Evolutionary conservation across 2,113 vertebrate genomes (phyloP).

Genomic region (Thamnaconus septentrionalis): DNA sequence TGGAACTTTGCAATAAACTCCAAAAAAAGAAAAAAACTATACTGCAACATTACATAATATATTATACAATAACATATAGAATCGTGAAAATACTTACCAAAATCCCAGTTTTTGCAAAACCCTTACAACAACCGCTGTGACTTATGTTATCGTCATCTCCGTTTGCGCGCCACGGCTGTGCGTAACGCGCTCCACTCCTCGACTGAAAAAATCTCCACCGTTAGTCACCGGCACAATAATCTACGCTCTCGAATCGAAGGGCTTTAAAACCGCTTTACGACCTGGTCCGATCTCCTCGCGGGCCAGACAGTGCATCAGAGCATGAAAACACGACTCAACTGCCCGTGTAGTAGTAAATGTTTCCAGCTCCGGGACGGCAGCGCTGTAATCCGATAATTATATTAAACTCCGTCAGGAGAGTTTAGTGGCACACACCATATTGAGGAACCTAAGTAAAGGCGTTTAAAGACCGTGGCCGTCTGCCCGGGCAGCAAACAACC

Average conservation of each 20-base stretch:
- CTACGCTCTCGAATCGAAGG: conserved; percentile 2
- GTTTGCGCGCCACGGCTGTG: conserved; percentile 25
- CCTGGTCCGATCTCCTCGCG: not conserved
- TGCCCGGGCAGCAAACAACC: conserved; percentile 44
- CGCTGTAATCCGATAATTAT: conserved; percentile 77
- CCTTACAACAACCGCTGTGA: not conserved
- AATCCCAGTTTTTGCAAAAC: not conserved
- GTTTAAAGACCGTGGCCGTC: conserved; percentile 68
- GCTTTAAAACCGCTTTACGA: not conserved
- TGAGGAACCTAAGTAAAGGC: conserved; percentile 69
- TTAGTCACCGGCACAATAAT: conserved; percentile 5
- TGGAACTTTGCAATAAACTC: too few species aligned
- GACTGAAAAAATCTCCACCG: not conserved
- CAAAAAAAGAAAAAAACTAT: not conserved
- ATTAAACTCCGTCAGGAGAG: conserved; percentile 71
- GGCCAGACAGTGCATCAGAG: conserved; percentile 8
- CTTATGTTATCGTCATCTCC: conserved; percentile 31
- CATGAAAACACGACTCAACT: conserved; percentile 24
- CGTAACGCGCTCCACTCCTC: conserved; percentile 30
- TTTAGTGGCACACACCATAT: conserved; percentile 74
- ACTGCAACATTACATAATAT: not conserved
- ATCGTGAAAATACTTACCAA: conserved; percentile 25
- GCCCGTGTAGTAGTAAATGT: conserved; percentile 60
- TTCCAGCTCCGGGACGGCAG: conserved; percentile 46
- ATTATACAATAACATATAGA: too few species aligned